A percentile compares a stretch with the other conserved stretches of the same genome.
Evolutionary conservation across 2,888 invertebrate species (phyloP).

Genomic region (Acrocera orbiculus): DNA sequence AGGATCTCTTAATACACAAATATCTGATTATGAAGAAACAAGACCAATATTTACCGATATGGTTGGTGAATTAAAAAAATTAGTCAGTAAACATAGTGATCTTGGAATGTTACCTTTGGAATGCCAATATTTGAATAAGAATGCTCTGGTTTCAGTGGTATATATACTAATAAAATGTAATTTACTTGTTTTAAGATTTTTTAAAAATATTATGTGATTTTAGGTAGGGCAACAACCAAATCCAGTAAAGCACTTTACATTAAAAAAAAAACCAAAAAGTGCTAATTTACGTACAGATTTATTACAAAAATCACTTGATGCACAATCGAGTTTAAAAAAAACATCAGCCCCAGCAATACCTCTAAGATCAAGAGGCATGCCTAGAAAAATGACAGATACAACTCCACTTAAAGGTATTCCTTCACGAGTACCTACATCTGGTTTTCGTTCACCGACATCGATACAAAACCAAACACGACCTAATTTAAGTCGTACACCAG

Average conservation of each 20-base stretch:
- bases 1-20: constrained; percentile 77
- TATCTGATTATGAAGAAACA: constrained; percentile 75
- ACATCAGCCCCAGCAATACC: constrained; percentile 78
- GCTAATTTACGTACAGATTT: constrained; percentile 77
- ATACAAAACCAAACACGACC: constrained; percentile 30
- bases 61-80: constrained; percentile 63
- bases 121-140: constrained; percentile 90
- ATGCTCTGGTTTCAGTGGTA: constrained; percentile 74
- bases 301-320: constrained; percentile 79
- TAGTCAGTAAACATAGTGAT: constrained; percentile 70
- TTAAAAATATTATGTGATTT: too few species aligned
- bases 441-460: constrained; percentile 37
- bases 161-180: not conserved
- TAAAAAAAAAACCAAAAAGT: constrained; percentile 89
- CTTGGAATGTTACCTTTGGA: constrained; percentile 80
- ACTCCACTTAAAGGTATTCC: constrained; percentile 87
- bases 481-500: constrained; percentile 42
- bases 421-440: constrained; percentile 53
- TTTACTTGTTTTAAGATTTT: too few species aligned
- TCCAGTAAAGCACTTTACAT: constrained; percentile 77
- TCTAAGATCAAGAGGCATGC: constrained; percentile 71
- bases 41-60: constrained; percentile 79
- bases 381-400: constrained; percentile 91
- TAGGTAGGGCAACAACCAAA: constrained; percentile 66
- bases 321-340: constrained; percentile 74